Evolutionary conservation across 2,113 vertebrate species (phyloP).

Genomic region (Polyodon spathula): DNA sequence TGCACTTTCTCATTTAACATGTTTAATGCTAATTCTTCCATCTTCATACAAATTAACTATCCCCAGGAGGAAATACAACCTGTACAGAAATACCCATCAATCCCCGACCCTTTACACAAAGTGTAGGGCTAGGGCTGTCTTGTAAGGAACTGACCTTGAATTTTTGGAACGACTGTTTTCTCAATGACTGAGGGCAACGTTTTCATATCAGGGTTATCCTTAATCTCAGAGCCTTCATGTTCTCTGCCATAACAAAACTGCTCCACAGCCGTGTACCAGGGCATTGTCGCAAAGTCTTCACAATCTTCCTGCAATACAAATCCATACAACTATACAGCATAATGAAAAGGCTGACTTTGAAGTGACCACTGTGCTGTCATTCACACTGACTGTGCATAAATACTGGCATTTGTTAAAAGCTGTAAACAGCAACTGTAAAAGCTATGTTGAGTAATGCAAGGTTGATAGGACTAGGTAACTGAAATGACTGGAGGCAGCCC

Average conservation of each 20-base stretch:
- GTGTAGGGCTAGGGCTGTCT: background rate
- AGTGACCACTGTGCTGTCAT: too few relatives aligned
- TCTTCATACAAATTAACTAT: background rate
- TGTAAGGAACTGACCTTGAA: slow-evolving; percentile 58
- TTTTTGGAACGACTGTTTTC: slow-evolving; percentile 73
- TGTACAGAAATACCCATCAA: background rate
- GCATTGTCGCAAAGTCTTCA: slow-evolving; percentile 61
- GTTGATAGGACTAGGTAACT: too few relatives aligned
- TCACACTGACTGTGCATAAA: too few relatives aligned
- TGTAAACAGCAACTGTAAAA: too few relatives aligned
- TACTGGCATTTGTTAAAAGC: too few relatives aligned
- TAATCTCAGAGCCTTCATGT: slow-evolving; percentile 43
- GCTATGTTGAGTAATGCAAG: too few relatives aligned
- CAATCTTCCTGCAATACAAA: slow-evolving; percentile 43
- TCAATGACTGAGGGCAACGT: slow-evolving; percentile 65
- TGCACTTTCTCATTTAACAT: background rate
- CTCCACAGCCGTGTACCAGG: slow-evolving; percentile 75
- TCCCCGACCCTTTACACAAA: background rate
- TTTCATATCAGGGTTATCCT: slow-evolving; percentile 50
- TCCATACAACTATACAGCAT: background rate
- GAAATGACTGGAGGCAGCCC: too few relatives aligned
- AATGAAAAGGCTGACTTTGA: too few relatives aligned
- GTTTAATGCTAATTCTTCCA: background rate
- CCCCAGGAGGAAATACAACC: too few relatives aligned
- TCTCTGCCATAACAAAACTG: slow-evolving; percentile 63